Evolutionary conservation across 2,888 invertebrate species (phyloP), one percentile per base, ranked within the genome.

Genomic region (Exocentrus adspersus): DNA sequence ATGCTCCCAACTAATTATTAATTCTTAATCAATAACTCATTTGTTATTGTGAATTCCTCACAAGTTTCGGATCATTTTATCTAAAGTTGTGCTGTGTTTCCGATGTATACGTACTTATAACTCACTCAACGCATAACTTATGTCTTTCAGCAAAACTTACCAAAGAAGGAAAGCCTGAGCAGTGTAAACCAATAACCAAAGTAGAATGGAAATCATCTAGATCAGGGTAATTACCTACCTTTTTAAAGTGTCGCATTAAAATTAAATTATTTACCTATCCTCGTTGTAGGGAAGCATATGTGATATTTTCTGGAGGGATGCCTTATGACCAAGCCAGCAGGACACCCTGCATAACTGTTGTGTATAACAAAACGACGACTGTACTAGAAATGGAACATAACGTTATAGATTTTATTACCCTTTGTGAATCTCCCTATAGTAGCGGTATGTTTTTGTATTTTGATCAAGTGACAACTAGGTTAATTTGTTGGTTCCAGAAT

Each of bases 331-430:
- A 92, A 83, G 91, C 93, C 77, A 91, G 94, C 76, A 87, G 93
- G 84, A 90, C 95, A 76, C 96, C 97, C 78, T 95, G 95, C 84
- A 92, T 98, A 82, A 97, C 97, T 24, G 96, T 98, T 75, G 93
- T 96, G 84, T 95, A 94, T 85, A 97, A 95, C 73, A 97, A 97
- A 87, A 93, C 92, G 75, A 97, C 97, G 72, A 97, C 97, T 24
- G 97, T 98, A 67, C 87, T 99, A 78, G 98, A 99, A 88, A 98
- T 99, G 98, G 98, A 99, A 82, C 96, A 98, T 85, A 93, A 92
- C 80, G 97, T 99, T 68, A 90, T 98, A 68, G 97, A 98, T 88
- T 98, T 99, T 86, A 91, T 97, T 79, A 94, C 95, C 63, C 88
- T 98, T 62, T 97, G 97, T 85, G 95, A 97, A 83, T 95, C 93